phyloP scores from a whole-genome alignment of 2,888 invertebrate genomes.

The Lycocerus yunnanus region DNA sequence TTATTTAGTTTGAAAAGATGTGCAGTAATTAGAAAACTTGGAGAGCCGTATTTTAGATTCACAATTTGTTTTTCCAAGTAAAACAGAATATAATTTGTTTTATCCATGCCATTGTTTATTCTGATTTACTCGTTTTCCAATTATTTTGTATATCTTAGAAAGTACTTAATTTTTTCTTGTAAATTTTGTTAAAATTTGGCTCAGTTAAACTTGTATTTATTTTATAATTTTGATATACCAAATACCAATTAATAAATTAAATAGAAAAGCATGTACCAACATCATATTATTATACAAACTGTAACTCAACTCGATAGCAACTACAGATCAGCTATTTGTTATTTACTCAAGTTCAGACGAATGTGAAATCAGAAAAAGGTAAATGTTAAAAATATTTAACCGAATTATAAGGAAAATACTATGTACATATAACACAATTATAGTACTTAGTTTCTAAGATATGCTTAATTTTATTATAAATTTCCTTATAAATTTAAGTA shows the following conservation, averaged over 20 bases:
- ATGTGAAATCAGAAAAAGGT: no score
- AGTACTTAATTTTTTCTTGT: not conserved
- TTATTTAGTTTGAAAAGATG: not conserved
- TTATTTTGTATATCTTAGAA: not conserved
- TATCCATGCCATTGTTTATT: not conserved
- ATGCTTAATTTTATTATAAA: no score
- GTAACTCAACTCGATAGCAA: not conserved
- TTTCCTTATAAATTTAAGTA: no score
- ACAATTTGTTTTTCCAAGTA: not conserved
- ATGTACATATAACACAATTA: no score
- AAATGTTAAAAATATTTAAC: no score
- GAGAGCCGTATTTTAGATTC: not conserved
- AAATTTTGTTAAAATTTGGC: not conserved
- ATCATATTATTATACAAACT: not conserved
- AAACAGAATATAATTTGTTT: not conserved
- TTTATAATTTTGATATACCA: not conserved
- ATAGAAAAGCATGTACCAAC: not conserved
- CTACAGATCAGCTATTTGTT: no score
- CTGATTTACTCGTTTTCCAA: not conserved
- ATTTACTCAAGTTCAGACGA: no score
- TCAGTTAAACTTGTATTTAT: not conserved
- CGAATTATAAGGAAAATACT: not conserved
- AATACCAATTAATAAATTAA: not conserved
- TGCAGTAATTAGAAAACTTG: not conserved
- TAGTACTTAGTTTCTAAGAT: no score